These are phyloP conservation scores for Chionoecetes opilio DNA, from an alignment of 1,140 invertebrate species.

Conservation along the genomic window DNA sequence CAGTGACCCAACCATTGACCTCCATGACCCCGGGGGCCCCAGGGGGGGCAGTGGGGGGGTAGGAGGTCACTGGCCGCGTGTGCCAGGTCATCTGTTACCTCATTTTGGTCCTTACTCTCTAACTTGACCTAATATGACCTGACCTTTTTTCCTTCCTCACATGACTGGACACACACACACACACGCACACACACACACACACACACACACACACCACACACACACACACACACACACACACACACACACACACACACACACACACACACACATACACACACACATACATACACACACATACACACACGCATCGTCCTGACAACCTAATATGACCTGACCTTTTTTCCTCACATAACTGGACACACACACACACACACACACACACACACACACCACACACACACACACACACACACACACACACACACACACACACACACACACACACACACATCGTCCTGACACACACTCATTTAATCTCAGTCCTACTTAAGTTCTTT, in stretches of 20 bases:
- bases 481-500: not conserved
- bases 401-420: conserved; percentile 27
- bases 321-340: not conserved
- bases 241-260: no score
- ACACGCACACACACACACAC: no score
- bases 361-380: not conserved
- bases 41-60: not conserved
- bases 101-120: not conserved
- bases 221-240: conserved; percentile 18
- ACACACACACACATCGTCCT: no score
- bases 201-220: no score
- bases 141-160: no score
- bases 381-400: conserved; percentile 25
- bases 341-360: not conserved
- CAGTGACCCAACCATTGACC: not conserved
- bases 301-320: no score
- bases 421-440: not conserved
- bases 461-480: no score
- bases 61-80: not conserved
- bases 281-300: not conserved
- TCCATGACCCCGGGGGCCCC: not conserved
- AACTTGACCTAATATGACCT: not conserved
- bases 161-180: no score
- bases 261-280: not conserved
- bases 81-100: not conserved